Base-by-base conservation (phyloP, 2,797 vertebrate genomes). In the Amphiprion clarkii region DNA sequence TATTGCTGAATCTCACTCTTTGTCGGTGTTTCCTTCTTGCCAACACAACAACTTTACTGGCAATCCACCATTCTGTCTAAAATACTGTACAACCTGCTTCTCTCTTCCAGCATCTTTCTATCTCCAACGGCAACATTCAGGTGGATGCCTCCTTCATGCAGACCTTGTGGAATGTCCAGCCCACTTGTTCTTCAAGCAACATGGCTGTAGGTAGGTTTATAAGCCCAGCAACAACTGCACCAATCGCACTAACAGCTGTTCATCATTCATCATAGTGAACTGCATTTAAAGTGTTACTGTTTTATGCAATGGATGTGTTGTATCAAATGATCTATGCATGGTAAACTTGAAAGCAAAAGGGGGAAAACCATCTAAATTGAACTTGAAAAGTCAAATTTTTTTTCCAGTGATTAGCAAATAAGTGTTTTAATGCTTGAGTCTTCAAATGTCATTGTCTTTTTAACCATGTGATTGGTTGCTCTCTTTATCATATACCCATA, bases 121-220 rank as follows among this genome's bases (percentile, higher is more conserved):
- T 96, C 61, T 96, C 96, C 83, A 97, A 97, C 81, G 96, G 96
- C 81, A 97, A 89, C 89, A 95, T 96, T 89, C 96, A 97, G 68
- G 98, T 98, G 89, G 98, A 99, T 66, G 98, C 98, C 61, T 99
- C 98, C 79, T 99, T 99, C 87, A 98, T 99, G 96, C 98, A 99
- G 85, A 99, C 98, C 0, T 93, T 99, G 69, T 99, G 98, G 98
- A 99, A 99, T 25, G 96, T 99, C 64, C 98, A 99, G 89, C 98
- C 97, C 6, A 99, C 97, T 1, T 97, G 96, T 88, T 99, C 98
- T 21, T 96, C 97, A 87, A 94, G 97, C 89, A 97, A 68, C 85
- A 89, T 97, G 78, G 95, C 96, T 68, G 97, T 99, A 94, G 98
- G 98, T 96, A 91, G 90, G 94, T 91, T 71, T n/a, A 66, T 7